Percentiles rank a stretch among this genome's conserved stretches.
phyloP scores from a whole-genome alignment of 2,113 vertebrate species.

The Heterotilapia buettikoferi region DNA sequence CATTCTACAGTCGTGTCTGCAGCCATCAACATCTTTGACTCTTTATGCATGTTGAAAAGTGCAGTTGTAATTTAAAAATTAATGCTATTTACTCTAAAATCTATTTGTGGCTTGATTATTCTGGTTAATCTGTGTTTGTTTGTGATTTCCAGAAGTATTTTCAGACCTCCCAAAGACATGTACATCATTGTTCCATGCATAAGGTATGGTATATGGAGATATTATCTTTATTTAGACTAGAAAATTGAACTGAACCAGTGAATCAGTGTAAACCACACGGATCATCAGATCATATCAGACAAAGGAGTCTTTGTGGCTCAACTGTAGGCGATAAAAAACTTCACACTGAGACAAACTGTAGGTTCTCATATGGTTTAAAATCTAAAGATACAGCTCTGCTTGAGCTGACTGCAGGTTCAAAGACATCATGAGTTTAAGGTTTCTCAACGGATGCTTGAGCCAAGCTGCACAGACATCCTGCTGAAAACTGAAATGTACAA shows the following conservation, averaged over 20 bases:
- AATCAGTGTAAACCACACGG: neutral
- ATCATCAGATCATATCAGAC: neutral
- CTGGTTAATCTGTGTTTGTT: neutral
- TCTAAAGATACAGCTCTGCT: neutral
- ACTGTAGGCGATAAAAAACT: neutral
- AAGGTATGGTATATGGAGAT: neutral
- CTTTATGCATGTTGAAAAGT: neutral
- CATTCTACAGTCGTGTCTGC: neutral
- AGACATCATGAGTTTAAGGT: constrained; percentile 9
- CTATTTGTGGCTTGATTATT: neutral
- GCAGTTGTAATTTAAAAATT: neutral
- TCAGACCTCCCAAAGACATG: neutral
- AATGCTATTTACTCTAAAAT: neutral
- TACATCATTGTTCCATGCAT: neutral
- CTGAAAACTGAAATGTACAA: constrained; percentile 6
- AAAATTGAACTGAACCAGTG: neutral
- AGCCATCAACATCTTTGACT: neutral
- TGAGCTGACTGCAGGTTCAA: neutral
- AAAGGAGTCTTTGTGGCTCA: neutral
- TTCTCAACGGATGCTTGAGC: constrained; percentile 5
- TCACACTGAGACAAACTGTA: neutral
- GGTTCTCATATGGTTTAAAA: neutral
- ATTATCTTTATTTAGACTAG: neutral
- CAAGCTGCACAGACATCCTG: neutral
- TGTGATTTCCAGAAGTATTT: neutral